Evolutionary conservation across 2,888 invertebrate genomes (phyloP).

Genomic region (Heliconius aoede): DNA sequence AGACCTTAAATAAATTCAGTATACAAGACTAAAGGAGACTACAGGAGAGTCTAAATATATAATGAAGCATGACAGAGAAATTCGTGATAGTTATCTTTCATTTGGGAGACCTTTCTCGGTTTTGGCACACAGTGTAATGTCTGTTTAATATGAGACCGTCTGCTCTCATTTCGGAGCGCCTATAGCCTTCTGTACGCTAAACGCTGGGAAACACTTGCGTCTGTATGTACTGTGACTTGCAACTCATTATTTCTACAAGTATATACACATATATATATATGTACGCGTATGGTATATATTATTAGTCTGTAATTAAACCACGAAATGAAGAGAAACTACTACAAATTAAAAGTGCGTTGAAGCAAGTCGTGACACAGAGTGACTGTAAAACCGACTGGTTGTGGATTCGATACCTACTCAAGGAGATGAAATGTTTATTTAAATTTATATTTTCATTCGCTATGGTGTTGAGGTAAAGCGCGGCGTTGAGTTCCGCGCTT

Average conservation of each 20-base stretch:
- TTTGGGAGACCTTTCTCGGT: constrained; percentile 7
- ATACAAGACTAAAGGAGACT: too few relatives aligned
- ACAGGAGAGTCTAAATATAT: neutral
- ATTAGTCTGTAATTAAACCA: neutral
- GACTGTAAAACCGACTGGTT: too few relatives aligned
- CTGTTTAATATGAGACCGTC: constrained; percentile 25
- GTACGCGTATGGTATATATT: too few relatives aligned
- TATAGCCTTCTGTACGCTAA: constrained; percentile 17
- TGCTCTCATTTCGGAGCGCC: constrained; percentile 22
- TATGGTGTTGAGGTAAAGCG: too few relatives aligned
- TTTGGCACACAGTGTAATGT: constrained; percentile 10
- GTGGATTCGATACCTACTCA: too few relatives aligned
- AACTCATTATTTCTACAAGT: constrained; percentile 4
- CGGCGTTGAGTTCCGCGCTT: too few relatives aligned
- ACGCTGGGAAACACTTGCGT: constrained; percentile 21
- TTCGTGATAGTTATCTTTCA: constrained; percentile 13
- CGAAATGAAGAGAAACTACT: neutral
- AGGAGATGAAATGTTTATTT: too few relatives aligned
- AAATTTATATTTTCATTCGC: too few relatives aligned
- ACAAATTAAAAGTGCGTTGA: too few relatives aligned
- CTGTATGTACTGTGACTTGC: constrained; percentile 18
- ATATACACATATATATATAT: neutral
- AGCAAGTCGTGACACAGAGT: too few relatives aligned
- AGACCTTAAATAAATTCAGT: neutral
- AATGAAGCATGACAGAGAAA: constrained; percentile 9